Evolutionary conservation across 2,888 invertebrate species (phyloP).

Genomic region (Cistogaster globosa): DNA sequence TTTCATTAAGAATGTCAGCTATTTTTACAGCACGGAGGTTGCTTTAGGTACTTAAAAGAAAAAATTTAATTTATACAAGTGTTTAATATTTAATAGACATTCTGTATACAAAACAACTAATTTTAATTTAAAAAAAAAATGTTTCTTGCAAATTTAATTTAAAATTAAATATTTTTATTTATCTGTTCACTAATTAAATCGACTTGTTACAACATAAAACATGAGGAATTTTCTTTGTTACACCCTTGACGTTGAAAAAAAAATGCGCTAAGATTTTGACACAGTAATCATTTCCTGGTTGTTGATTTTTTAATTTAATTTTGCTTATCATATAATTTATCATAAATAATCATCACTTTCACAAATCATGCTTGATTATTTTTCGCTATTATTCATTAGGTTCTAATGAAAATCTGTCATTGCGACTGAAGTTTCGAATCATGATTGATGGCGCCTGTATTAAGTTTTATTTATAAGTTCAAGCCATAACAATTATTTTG

Average conservation of each 20-base stretch:
- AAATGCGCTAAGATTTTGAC: constrained; percentile 24
- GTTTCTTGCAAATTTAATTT: constrained; percentile 58
- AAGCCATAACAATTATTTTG: background rate
- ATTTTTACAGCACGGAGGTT: constrained; percentile 33
- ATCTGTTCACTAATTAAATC: constrained; percentile 12
- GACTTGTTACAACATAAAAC: constrained; percentile 14
- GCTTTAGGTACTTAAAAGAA: constrained; percentile 5
- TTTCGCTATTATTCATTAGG: constrained; percentile 19
- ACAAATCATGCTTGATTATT: constrained; percentile 58
- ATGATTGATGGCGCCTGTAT: constrained; percentile 60
- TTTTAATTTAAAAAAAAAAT: constrained; percentile 61
- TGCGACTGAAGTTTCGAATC: constrained; percentile 28
- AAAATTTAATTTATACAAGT: constrained; percentile 27
- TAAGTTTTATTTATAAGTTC: background rate
- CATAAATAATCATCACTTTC: constrained; percentile 57
- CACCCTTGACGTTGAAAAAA: background rate
- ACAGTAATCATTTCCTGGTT: constrained; percentile 61
- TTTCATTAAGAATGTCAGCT: constrained; percentile 12
- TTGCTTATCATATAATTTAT: constrained; percentile 53
- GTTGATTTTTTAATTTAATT: constrained; percentile 33
- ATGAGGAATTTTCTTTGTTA: constrained; percentile 54
- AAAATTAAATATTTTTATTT: constrained; percentile 8
- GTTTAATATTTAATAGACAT: constrained; percentile 28
- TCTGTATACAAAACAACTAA: constrained; percentile 26
- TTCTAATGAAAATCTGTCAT: constrained; percentile 49